These are phyloP conservation scores for Cecidostiba fungosa DNA, from an alignment of 2,888 invertebrate genomes.

Conservation along the genomic window DNA sequence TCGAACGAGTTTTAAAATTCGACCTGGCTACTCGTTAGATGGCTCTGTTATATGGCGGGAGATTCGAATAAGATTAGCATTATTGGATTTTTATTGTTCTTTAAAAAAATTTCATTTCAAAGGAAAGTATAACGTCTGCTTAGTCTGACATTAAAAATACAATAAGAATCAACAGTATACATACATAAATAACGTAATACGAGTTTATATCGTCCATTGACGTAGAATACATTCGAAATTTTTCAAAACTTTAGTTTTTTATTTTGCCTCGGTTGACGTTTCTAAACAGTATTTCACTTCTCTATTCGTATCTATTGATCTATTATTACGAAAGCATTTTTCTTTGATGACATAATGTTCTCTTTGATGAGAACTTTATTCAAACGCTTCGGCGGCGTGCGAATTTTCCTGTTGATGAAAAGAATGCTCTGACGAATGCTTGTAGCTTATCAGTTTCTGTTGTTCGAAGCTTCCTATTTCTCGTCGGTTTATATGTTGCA, in stretches of 20 bases:
- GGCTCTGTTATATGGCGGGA: constrained; percentile 8
- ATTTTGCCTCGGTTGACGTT: too few relatives aligned
- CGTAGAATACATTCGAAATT: too few relatives aligned
- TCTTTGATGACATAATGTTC: neutral
- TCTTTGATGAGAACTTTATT: neutral
- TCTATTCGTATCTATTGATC: neutral
- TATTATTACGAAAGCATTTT: neutral
- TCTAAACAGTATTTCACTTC: too few relatives aligned
- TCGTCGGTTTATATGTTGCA: neutral
- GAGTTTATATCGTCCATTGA: too few relatives aligned
- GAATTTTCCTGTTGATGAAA: neutral
- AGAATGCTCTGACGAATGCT: neutral
- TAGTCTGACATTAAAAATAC: too few relatives aligned
- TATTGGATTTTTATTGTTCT: neutral
- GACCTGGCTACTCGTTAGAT: neutral
- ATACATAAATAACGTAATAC: too few relatives aligned
- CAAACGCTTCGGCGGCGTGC: neutral
- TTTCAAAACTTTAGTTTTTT: too few relatives aligned
- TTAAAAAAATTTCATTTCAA: neutral
- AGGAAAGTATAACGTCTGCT: too few relatives aligned
- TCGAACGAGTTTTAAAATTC: constrained; percentile 47
- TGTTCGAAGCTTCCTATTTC: neutral
- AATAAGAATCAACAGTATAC: too few relatives aligned
- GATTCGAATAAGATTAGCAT: neutral
- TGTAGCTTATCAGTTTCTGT: neutral